These are phyloP conservation scores for Heliconius melpomene DNA, from an alignment of 1,140 invertebrate genomes.

Conservation along the genomic window DNA sequence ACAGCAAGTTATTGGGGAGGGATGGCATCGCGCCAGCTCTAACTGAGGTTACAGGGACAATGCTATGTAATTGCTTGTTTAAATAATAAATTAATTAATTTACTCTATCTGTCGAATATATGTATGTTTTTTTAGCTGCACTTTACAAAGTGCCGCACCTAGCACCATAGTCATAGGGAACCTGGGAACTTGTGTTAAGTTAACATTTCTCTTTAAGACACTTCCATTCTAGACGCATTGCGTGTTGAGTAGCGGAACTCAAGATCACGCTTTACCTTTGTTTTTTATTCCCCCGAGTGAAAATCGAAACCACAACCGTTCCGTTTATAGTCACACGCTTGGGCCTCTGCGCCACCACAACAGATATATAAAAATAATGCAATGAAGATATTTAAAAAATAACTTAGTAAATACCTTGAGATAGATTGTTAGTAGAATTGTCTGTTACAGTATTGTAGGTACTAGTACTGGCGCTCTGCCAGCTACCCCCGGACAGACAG, in stretches of 20 bases:
- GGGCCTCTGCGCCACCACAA: no score
- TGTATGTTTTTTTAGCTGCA: no score
- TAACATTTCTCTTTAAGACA: no score
- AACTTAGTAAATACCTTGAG: not conserved
- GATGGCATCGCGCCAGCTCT: not conserved
- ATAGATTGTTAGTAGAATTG: not conserved
- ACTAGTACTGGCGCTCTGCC: not conserved
- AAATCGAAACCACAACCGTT: no score
- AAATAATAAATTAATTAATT: not conserved
- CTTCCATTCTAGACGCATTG: no score
- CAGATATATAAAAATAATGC: not conserved
- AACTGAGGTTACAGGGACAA: not conserved
- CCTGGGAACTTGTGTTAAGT: no score
- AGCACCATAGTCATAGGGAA: no score
- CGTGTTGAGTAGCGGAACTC: no score
- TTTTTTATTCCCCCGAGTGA: no score
- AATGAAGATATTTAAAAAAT: not conserved
- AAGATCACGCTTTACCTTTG: no score
- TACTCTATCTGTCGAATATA: not conserved
- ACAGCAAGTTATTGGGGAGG: not conserved
- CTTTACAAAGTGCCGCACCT: no score
- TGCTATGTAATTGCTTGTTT: slow-evolving; percentile 1
- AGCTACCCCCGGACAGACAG: not conserved
- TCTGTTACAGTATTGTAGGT: not conserved
- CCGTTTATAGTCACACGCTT: no score